A percentile compares a stretch with the other conserved stretches of the same genome.
phyloP scores from a whole-genome alignment of 1,140 invertebrate species.

The Maconellicoccus hirsutus region DNA sequence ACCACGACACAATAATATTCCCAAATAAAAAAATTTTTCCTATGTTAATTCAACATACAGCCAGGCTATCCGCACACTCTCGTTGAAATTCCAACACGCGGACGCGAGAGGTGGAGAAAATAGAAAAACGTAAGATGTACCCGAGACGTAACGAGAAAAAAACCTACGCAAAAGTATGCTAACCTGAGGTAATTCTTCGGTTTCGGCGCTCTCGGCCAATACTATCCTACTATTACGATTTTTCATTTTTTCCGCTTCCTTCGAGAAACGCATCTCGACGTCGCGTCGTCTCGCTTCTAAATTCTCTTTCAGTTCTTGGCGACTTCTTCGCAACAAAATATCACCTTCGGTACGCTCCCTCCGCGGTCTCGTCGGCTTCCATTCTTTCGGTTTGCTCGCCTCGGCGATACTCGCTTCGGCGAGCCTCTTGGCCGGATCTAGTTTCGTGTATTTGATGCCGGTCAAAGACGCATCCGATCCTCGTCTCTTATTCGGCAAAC shows the following conservation, averaged over 20 bases:
- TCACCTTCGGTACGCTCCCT: constrained; percentile 77
- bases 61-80: no score
- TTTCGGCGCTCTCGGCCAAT: background rate
- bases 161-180: background rate
- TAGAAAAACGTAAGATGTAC: constrained; percentile 13
- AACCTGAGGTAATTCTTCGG: background rate
- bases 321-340: constrained; percentile 48
- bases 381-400: constrained; percentile 24
- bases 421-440: background rate
- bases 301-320: constrained; percentile 35
- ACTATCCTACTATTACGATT: constrained; percentile 23
- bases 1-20: constrained; percentile 15
- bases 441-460: constrained; percentile 22
- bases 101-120: constrained; percentile 23
- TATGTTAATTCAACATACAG: no score
- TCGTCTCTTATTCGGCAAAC: constrained; percentile 31
- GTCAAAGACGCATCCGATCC: constrained; percentile 18
- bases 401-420: background rate
- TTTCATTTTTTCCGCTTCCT: constrained; percentile 25
- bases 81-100: background rate
- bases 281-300: constrained; percentile 39
- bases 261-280: constrained; percentile 28
- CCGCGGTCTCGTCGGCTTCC: constrained; percentile 44
- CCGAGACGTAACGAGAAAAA: background rate
- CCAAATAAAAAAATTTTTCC: constrained; percentile 16